Evolutionary conservation across 23 tunicate species (phyloP), one percentile per base, ranked within the genome.

Genomic region (Ciona savignyi): DNA sequence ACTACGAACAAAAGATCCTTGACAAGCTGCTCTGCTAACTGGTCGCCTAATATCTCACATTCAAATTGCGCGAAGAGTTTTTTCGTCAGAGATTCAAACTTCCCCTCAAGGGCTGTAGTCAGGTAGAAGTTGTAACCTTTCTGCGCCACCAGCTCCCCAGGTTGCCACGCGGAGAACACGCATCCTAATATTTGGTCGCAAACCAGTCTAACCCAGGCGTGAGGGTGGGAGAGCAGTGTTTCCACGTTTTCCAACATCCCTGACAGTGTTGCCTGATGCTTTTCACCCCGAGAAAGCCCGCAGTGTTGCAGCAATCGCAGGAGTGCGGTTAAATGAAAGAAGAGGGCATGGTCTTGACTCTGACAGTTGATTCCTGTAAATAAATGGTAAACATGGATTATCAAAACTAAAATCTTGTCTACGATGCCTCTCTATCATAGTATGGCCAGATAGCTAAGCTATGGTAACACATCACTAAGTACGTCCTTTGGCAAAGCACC

Each of bases 141-240:
- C 28, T 31, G 32, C 28, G 65, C 30, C n/a, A 73, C 51, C 22
- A 81, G 24, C 24, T 72, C 80, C 25, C 30, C 75, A 3, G 96
- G 85, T 29, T 79, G 79, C 77, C 76, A 83, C 3, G 60, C 0
- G 3, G 82, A 31, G 42, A 89, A 89, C 1, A 78, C 77, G 23
- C 77, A 63, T 1, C 96, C 96, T 32, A 78, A 74, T 35, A 89
- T 74, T 51, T 89, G 96, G 32, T 74, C 30, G 4, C 66, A 74
- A 27, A 78, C 76, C 33, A 89, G 34, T 34, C 87, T 73, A n/a
- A 89, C 78, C 96, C 96, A 89, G 34, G 66, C 75, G 70, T 89
- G 96, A 2, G 89, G 78, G 48, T 89, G 84, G n/a, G 66, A 23
- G 27, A 83, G 70, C 11, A 83, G 74, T 29, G 65, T 20, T 32